phyloP scores from a whole-genome alignment of 2,888 invertebrate genomes.

The Nomada lathburiana region DNA sequence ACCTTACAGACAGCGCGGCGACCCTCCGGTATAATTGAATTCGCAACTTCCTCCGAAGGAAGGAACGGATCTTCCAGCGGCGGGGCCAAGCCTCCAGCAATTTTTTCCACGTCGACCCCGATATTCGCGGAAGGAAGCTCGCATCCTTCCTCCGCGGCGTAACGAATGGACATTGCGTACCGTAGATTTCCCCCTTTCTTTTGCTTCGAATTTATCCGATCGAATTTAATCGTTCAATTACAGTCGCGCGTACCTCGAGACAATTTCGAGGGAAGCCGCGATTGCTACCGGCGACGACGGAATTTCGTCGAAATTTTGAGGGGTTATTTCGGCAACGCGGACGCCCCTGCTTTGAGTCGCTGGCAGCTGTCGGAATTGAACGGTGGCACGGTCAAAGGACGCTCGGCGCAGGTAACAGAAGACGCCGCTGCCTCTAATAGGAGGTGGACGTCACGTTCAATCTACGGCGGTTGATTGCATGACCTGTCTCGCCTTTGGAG shows the following conservation, averaged over 20 bases:
- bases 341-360: conserved; percentile 21
- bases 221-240: no score
- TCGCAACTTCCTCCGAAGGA: conserved; percentile 9
- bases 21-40: conserved; percentile 28
- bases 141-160: no score
- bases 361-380: conserved; percentile 23
- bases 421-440: conserved; percentile 13
- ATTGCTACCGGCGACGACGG: neutral
- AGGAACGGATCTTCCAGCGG: neutral
- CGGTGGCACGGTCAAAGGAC: conserved; percentile 35
- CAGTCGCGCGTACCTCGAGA: no score
- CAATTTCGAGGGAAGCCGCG: no score
- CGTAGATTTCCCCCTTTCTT: neutral
- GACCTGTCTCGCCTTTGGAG: neutral
- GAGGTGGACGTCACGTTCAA: neutral
- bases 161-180: no score
- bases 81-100: no score
- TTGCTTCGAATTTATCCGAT: neutral
- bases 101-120: no score
- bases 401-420: conserved; percentile 12
- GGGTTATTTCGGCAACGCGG: conserved; percentile 19
- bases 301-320: conserved; percentile 3
- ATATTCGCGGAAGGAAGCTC: no score
- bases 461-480: neutral
- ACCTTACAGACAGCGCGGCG: neutral